Conservation (phyloP, 2,888 invertebrate genomes). For the Onchidella celtica region DNA sequence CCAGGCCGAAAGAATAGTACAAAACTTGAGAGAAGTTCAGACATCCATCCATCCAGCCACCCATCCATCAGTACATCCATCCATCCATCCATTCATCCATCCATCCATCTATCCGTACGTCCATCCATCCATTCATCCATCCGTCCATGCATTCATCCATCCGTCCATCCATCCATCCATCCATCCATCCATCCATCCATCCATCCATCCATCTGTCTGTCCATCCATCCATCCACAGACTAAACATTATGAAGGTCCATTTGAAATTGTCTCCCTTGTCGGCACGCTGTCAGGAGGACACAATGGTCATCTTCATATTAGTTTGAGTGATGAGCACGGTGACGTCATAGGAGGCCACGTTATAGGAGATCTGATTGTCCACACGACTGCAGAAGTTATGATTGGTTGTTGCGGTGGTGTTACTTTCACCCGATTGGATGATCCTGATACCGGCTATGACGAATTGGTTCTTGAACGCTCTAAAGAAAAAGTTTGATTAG, state of each 20-base stretch:
- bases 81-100: too few species aligned
- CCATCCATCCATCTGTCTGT: too few species aligned
- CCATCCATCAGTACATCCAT: too few species aligned
- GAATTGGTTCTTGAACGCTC: constrained; percentile 64
- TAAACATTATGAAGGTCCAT: constrained; percentile 62
- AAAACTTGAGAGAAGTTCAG: too few species aligned
- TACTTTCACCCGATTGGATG: constrained; percentile 65
- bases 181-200: too few species aligned
- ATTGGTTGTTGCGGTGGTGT: constrained; percentile 70
- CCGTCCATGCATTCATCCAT: too few species aligned
- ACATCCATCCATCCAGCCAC: too few species aligned
- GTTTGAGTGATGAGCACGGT: constrained; percentile 78
- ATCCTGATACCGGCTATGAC: constrained; percentile 66
- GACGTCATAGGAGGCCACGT: constrained; percentile 80
- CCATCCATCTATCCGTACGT: too few species aligned
- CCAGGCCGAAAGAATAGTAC: too few species aligned
- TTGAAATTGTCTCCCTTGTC: constrained; percentile 80
- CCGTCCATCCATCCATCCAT: too few species aligned
- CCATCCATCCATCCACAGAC: too few species aligned
- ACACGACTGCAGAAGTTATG: constrained; percentile 81
- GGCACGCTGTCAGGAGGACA: constrained; percentile 79
- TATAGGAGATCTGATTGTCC: constrained; percentile 77
- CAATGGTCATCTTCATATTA: constrained; percentile 79
- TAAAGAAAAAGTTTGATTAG: neutral
- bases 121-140: too few species aligned